Evolutionary conservation across 2,113 vertebrate species (phyloP).

Genomic region (Tetrax tetrax): DNA sequence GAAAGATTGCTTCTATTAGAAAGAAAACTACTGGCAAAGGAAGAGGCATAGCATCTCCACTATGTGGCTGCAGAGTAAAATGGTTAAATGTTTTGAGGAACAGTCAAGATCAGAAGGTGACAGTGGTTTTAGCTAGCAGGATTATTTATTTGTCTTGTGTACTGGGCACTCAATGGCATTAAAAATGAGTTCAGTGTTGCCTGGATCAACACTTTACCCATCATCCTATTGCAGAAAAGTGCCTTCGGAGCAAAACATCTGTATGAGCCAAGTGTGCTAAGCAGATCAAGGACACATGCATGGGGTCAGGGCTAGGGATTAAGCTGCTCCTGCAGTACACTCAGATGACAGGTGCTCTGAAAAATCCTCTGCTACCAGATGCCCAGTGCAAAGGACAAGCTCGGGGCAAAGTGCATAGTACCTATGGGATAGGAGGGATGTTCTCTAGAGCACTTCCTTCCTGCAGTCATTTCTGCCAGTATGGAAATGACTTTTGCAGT

Average conservation of each 20-base stretch:
- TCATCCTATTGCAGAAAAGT: background rate
- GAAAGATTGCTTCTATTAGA: constrained; percentile 43
- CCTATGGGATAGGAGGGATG: background rate
- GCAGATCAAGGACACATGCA: background rate
- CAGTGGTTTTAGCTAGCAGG: constrained; percentile 1
- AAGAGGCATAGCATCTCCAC: background rate
- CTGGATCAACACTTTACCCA: constrained; percentile 21
- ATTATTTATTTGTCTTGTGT: constrained; percentile 38
- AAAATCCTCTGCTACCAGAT: background rate
- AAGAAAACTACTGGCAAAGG: constrained; percentile 38
- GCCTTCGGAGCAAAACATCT: background rate
- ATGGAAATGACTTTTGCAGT: background rate
- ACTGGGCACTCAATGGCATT: background rate
- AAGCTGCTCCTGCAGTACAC: background rate
- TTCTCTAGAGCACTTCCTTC: background rate
- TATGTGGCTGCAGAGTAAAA: background rate
- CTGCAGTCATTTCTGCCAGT: background rate
- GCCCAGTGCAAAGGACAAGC: background rate
- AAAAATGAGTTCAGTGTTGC: constrained; percentile 9
- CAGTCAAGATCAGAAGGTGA: constrained; percentile 33
- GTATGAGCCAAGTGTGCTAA: background rate
- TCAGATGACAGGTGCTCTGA: background rate
- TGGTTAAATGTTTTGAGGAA: constrained; percentile 30
- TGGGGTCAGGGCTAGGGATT: background rate
- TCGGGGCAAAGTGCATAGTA: background rate